A percentile compares a stretch with the other conserved stretches of the same genome.
Conservation (phyloP, 2,888 invertebrate genomes). For the Andricus curvator region DNA sequence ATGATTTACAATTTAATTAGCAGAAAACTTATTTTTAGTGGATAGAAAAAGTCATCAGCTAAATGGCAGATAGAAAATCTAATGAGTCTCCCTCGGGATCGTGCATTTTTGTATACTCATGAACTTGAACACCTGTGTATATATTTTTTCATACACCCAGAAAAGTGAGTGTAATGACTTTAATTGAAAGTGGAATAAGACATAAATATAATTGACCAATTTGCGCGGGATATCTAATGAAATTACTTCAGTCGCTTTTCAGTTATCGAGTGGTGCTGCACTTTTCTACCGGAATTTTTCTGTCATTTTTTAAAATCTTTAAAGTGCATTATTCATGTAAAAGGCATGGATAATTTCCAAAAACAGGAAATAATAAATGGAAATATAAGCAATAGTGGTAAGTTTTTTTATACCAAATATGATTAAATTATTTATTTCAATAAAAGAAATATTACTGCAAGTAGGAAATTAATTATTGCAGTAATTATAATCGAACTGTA, state of each 20-base stretch:
- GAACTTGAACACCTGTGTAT: background rate
- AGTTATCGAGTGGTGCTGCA: background rate
- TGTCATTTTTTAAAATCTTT: background rate
- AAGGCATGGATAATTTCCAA: background rate
- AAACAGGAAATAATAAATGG: background rate
- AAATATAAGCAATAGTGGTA: background rate
- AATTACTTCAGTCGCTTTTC: background rate
- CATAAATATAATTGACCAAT: background rate
- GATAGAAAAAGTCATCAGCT: background rate
- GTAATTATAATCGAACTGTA: too few species aligned
- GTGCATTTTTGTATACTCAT: background rate
- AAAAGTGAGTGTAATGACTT: background rate
- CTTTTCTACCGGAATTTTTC: background rate
- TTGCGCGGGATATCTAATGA: constrained; percentile 12
- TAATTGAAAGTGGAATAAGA: constrained; percentile 1
- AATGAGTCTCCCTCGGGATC: background rate
- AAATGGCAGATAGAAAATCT: constrained; percentile 2
- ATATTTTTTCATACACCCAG: background rate
- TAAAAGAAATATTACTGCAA: too few species aligned
- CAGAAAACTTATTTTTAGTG: background rate
- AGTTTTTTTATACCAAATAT: background rate
- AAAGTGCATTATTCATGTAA: background rate
- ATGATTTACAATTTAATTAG: too few species aligned
- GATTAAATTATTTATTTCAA: too few species aligned
- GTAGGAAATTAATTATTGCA: too few species aligned